Base-by-base conservation (phyloP, 2,888 invertebrate species). In the Clanis bilineata region DNA sequence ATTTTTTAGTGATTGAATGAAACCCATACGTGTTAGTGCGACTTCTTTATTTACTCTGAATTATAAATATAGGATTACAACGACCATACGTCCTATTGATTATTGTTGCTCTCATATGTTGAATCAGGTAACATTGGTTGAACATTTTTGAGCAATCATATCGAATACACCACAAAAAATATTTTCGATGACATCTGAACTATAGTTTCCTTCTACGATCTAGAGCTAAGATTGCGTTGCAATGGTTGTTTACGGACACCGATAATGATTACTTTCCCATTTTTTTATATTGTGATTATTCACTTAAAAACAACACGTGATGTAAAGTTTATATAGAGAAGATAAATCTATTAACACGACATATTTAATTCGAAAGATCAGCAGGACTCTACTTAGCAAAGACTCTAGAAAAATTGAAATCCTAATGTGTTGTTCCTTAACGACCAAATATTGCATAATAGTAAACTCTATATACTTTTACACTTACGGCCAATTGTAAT, bases 21-120 rank as follows among this genome's bases (percentile, higher is more conserved):
- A 81, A 82, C 73, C 62, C 67, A 62, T 45, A 64, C 65, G 68
- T 69, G 63, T 79, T 83, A 86, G 85, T 87, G 86, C 78, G 81
- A 86, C 77, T 80, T 84, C 77, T 81, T 89, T 89, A 85, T 86
- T 79, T 85, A 83, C 71, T 83, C 79, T 82, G 83, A 76, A 81
- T 79, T 82, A 83, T 82, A 81, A 80, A 82, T 82, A 86, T 78
- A 82, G 80, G 79, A 82, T n/a, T 85, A 83, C 83, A 79, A 78
- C 76, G 65, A 83, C 81, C 80, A 82, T 80, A 84, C 78, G 79
- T 76, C 71, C 72, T 77, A 78, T 79, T 73, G 71, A 64, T 66
- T 77, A 68, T 64, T 71, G 79, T 78, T 79, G 80, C 76, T 81
- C 80, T 79, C 71, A 69, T 70, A 69, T 70, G 71, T 71, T 69